Evolutionary conservation across 2,888 invertebrate species (phyloP).

Genomic region (Sphaerophoria rueppellii): DNA sequence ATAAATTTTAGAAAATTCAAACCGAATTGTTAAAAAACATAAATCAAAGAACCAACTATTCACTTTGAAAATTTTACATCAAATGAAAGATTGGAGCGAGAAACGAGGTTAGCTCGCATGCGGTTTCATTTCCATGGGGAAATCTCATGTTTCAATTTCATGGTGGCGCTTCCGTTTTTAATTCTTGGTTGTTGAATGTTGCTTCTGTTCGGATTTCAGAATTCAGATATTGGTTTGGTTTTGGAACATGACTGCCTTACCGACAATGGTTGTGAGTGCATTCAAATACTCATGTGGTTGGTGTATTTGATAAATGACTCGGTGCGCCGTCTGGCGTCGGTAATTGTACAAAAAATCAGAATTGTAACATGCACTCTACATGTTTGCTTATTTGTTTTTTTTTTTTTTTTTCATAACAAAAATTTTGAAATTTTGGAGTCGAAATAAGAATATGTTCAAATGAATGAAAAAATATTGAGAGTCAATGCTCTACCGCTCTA

Average conservation of each 20-base stretch:
- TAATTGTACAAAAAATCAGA: too few relatives aligned
- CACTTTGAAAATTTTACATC: constrained; percentile 53
- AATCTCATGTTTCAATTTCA: constrained; percentile 50
- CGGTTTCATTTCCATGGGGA: constrained; percentile 9
- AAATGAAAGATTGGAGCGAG: constrained; percentile 39
- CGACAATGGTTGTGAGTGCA: background rate
- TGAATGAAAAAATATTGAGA: too few relatives aligned
- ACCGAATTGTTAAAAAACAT: background rate
- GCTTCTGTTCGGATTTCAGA: background rate
- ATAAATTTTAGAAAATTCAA: background rate
- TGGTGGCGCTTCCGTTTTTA: constrained; percentile 1
- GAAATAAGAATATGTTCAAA: too few relatives aligned
- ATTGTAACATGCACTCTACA: too few relatives aligned
- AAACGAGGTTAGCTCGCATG: constrained; percentile 41
- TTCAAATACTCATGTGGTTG: background rate
- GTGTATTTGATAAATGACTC: background rate
- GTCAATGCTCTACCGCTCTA: too few relatives aligned
- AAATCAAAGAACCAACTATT: constrained; percentile 27
- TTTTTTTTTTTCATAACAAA: too few relatives aligned
- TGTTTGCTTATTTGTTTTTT: too few relatives aligned
- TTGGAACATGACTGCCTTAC: background rate
- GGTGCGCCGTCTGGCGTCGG: background rate
- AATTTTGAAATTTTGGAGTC: too few relatives aligned
- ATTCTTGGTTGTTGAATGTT: background rate
- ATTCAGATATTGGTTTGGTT: too few relatives aligned